These are phyloP conservation scores for Oncorhynchus masou DNA, from an alignment of 2,113 vertebrate species.

Conservation along the genomic window DNA sequence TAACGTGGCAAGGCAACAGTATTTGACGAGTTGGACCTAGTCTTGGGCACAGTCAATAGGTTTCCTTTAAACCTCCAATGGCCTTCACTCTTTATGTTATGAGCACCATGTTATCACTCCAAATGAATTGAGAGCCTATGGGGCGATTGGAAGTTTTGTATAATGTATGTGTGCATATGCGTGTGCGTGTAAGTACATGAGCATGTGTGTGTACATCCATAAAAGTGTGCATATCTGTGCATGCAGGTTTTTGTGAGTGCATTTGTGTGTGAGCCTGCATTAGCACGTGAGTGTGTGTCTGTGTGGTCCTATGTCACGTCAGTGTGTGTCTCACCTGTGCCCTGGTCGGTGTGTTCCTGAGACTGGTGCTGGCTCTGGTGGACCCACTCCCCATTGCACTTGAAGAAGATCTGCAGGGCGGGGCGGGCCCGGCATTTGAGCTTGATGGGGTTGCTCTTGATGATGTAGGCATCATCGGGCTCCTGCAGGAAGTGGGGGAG, in stretches of 20 bases:
- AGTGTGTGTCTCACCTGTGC: constrained; percentile 77
- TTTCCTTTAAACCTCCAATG: constrained; percentile 22
- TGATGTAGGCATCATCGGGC: constrained; percentile 93
- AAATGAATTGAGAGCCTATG: constrained; percentile 12
- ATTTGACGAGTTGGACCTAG: constrained; percentile 19
- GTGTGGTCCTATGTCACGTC: neutral
- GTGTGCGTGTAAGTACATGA: neutral
- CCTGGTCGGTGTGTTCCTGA: constrained; percentile 85
- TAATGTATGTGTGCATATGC: neutral
- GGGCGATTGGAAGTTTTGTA: neutral
- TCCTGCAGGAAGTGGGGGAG: constrained; percentile 93
- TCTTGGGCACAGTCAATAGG: constrained; percentile 22
- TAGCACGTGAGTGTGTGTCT: neutral
- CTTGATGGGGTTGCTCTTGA: constrained; percentile 96
- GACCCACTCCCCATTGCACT: constrained; percentile 98
- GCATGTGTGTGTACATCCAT: neutral
- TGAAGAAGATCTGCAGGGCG: constrained; percentile 98
- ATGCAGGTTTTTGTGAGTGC: neutral
- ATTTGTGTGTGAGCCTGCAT: no score
- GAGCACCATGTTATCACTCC: constrained; percentile 1
- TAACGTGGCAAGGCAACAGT: constrained; percentile 15
- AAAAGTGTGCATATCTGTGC: neutral
- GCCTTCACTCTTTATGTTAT: neutral
- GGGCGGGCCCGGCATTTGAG: constrained; percentile 87
- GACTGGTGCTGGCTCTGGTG: constrained; percentile 93